Base-by-base conservation (phyloP, 2,797 vertebrate species). In the Chrysocyon brachyurus region DNA sequence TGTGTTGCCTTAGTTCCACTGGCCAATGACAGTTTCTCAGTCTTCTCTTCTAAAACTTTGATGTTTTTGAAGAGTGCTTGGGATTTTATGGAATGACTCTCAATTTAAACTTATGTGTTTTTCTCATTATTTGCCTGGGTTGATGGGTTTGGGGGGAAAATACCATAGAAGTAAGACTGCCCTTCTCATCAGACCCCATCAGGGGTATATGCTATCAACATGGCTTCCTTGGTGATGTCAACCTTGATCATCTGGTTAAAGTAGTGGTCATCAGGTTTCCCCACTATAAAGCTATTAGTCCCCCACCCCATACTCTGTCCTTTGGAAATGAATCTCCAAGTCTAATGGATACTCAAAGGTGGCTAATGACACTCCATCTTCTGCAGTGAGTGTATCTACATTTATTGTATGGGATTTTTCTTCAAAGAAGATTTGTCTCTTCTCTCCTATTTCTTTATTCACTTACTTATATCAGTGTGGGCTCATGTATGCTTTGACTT, bases 81-180 rank as follows among this genome's bases (percentile, higher is more conserved):
- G 4, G 31, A 75, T 75, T 89, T 66, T 82, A 22, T 79, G 9
- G 52, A 82, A 46, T 61, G 2, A 72, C 22, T 36, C 12, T 82
- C 7, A 17, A 2, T 61, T 63, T 70, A 33, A 15, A 26, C 12
- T 63, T 89, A 5, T 26, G 26, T 81, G 24, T 40, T 87, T 92
- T 73, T 54, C 21, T 94, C 36, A 28, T 57, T 24, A 79, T 64
- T 72, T 66, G 15, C 36, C 33, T 28, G 56, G 9, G 1, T 1
- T 22, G 52, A 15, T 54, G 46, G 19, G 3, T 89, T 89, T 61
- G 11, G 31, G 56, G 15, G 11, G 10, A 4, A 15, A 64, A 68
- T 31, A 61, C 12, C 4, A 1, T 82, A n/a, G 33, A 90, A 14
- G 81, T 8, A 0, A 0, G 21, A 85, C 14, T 0, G 3, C 8